Base-by-base conservation (phyloP, 2,888 invertebrate species). In the Aplocera efformata region DNA sequence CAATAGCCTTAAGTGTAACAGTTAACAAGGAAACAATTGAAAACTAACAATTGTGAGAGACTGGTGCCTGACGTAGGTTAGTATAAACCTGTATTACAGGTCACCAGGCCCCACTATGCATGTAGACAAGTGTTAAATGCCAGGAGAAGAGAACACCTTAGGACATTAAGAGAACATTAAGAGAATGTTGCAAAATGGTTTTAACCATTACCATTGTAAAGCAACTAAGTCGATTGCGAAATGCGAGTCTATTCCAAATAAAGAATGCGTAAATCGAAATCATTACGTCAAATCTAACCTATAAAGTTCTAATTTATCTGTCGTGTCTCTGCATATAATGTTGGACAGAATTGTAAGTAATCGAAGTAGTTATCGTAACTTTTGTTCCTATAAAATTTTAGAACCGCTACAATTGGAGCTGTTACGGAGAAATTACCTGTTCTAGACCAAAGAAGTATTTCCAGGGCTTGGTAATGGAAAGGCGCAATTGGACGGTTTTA, bases 221-320 rank as follows among this genome's bases (percentile, higher is more conserved):
- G n/a, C n/a, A n/a, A n/a, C n/a, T n/a, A n/a, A n/a, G n/a, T n/a
- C n/a, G n/a, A n/a, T n/a, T n/a, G n/a, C n/a, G n/a, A n/a, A 58
- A 58, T 56, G 60, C 55, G 56, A 58, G 48, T 47, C 58, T 61
- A 58, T 60, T 62, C 33, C 48, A 49, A 57, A 60, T 52, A 43
- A 40, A 37, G 10, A 35, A 31, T 10, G 6, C 21, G 10, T n/a
- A 40, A 25, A 41, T 28, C 30, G 23, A 56, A 52, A 51, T 26
- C 53, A 44, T 33, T 34, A 49, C 44, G 40, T 57, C n/a, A n/a
- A n/a, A 46, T 42, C 24, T 11, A 32, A 1, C 0, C 2, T 1
- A 13, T 46, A 36, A 24, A 21, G 29, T 8, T 4, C 22, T 5
- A 5, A 33, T 39, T 33, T 10, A 26, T 13, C 6, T 9, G 5